phyloP scores from a whole-genome alignment of 2,113 vertebrate species.

The Kryptolebias marmoratus region DNA sequence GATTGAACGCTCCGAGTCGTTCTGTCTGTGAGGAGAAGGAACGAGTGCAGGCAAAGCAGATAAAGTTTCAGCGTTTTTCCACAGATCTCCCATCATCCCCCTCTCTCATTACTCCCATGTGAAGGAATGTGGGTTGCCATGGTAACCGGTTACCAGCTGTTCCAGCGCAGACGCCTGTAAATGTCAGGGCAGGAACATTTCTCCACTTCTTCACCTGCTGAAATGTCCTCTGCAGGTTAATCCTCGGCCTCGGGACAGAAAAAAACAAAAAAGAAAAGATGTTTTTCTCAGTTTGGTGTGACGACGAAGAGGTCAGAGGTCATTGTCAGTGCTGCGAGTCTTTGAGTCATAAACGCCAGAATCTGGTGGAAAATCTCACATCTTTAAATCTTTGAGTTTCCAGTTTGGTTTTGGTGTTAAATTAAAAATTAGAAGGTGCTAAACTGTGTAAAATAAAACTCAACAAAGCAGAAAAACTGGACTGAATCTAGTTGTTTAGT shows the following conservation, averaged over 20 bases:
- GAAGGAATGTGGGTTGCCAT: conserved; percentile 90
- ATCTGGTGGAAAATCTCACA: neutral
- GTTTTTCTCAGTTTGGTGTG: neutral
- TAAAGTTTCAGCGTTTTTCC: conserved; percentile 67
- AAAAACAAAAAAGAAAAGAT: neutral
- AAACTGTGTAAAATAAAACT: no score
- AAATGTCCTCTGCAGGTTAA: neutral
- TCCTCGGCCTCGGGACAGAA: neutral
- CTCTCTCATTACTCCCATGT: conserved; percentile 83
- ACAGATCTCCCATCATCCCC: conserved; percentile 52
- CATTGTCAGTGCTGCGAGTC: neutral
- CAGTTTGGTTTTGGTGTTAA: neutral
- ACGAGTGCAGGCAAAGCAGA: neutral
- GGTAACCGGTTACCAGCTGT: conserved; percentile 78
- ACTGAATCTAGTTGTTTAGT: no score
- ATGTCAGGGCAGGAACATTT: neutral
- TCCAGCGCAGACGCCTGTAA: conserved; percentile 59
- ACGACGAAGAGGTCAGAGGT: neutral
- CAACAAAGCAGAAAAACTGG: no score
- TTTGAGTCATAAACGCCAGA: neutral
- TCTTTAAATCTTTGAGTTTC: neutral
- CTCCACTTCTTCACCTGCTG: neutral
- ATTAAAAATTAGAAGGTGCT: no score
- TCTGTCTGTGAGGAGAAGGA: neutral
- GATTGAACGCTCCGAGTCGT: neutral